These are phyloP conservation scores for Denticeps clupeoides DNA, from an alignment of 2,797 vertebrate species.

Conservation along the genomic window DNA sequence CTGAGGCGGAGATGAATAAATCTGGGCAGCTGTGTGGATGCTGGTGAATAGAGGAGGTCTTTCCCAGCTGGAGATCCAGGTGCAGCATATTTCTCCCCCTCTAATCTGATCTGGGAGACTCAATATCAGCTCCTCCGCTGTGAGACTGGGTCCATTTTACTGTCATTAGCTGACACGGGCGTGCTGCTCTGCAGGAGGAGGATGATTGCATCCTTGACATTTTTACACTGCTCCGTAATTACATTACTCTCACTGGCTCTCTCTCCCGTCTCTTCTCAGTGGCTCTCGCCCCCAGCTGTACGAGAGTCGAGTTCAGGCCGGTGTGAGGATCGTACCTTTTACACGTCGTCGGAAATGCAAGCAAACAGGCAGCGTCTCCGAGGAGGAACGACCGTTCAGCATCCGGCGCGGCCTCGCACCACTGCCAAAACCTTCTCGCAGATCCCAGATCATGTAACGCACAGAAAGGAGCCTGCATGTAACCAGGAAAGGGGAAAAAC, in stretches of 20 bases:
- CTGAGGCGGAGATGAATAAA: slow-evolving; percentile 59
- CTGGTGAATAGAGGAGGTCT: slow-evolving; percentile 59
- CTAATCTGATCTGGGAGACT: slow-evolving; percentile 41
- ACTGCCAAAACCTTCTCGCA: too few species aligned
- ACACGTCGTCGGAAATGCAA: too few species aligned
- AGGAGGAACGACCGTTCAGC: too few species aligned
- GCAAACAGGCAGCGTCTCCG: too few species aligned
- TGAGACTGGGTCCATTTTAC: slow-evolving; percentile 66
- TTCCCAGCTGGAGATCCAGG: slow-evolving; percentile 63
- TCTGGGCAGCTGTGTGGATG: slow-evolving; percentile 43
- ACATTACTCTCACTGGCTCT: slow-evolving; percentile 35
- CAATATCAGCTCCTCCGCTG: slow-evolving; percentile 56
- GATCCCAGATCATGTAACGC: too few species aligned
- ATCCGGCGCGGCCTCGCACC: too few species aligned
- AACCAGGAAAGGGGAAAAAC: too few species aligned
- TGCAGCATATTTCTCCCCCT: slow-evolving; percentile 30
- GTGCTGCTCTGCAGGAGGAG: slow-evolving; percentile 62
- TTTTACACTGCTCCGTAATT: slow-evolving; percentile 60
- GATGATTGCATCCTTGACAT: slow-evolving; percentile 63
- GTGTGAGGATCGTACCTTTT: too few species aligned
- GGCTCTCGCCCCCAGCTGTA: background rate
- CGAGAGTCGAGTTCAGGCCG: too few species aligned
- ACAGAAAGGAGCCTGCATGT: too few species aligned
- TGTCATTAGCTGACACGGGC: slow-evolving; percentile 63
- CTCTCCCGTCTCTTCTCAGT: background rate